Evolutionary conservation across 2,888 invertebrate genomes (phyloP).

Genomic region (Andrena camellia): DNA sequence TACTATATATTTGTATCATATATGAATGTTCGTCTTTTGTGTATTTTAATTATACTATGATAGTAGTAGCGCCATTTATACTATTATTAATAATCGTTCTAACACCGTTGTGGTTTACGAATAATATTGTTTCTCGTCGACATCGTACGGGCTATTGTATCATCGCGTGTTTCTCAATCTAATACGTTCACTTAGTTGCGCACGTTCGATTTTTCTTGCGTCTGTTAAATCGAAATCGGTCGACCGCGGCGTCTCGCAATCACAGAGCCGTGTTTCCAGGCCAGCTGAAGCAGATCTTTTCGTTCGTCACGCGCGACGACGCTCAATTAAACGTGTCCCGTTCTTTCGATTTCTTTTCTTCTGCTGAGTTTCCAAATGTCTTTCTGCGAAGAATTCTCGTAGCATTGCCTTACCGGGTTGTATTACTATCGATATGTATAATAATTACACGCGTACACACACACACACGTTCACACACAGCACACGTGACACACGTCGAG

Average conservation of each 20-base stretch:
- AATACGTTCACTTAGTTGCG: neutral
- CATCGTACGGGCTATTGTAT: conserved; percentile 16
- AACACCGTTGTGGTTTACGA: conserved; percentile 39
- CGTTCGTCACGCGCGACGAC: conserved; percentile 28
- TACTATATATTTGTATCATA: conserved; percentile 65
- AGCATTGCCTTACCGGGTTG: conserved; percentile 67
- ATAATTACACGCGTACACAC: conserved; percentile 43
- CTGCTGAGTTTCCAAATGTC: conserved; percentile 8
- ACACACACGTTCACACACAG: conserved; percentile 6
- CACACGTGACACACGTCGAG: conserved; percentile 43
- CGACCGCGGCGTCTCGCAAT: neutral
- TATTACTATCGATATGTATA: conserved; percentile 56
- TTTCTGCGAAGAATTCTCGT: conserved; percentile 53
- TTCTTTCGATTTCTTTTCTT: conserved; percentile 11
- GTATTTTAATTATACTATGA: conserved; percentile 69
- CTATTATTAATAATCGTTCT: conserved; percentile 51
- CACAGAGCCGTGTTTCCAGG: neutral
- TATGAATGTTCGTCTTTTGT: conserved; percentile 68
- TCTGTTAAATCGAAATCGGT: neutral
- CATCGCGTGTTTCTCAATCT: conserved; percentile 6
- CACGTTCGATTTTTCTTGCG: neutral
- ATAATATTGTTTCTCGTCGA: conserved; percentile 34
- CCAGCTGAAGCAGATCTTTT: conserved; percentile 1
- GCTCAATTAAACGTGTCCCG: conserved; percentile 9
- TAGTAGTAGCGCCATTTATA: conserved; percentile 61